These are phyloP conservation scores for Leontocebus nigricollis DNA, from an alignment of 2,797 vertebrate species.

Conservation along the genomic window DNA sequence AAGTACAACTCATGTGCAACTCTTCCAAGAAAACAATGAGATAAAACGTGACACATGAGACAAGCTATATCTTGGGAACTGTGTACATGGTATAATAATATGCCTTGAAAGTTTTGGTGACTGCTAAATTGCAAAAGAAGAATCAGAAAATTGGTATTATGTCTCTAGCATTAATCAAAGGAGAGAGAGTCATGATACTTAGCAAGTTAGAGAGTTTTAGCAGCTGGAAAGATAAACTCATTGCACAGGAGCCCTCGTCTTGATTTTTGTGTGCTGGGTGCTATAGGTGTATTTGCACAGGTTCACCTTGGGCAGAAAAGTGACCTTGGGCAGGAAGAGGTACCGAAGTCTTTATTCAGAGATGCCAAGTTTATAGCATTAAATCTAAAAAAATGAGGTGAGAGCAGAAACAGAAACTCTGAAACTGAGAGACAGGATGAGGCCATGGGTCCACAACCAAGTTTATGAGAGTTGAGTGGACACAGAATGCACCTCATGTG, in stretches of 20 bases:
- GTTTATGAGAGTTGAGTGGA: neutral
- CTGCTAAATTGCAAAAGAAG: neutral
- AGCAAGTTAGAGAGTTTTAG: conserved; percentile 22
- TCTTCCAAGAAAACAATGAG: conserved; percentile 31
- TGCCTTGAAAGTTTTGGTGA: neutral
- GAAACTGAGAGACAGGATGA: neutral
- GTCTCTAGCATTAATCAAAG: neutral
- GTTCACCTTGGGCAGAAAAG: neutral
- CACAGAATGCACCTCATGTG: neutral
- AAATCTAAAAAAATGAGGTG: neutral
- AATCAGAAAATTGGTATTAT: neutral
- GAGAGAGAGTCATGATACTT: neutral
- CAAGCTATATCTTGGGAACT: neutral
- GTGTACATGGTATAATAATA: neutral
- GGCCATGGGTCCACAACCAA: neutral
- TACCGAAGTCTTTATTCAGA: neutral
- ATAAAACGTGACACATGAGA: neutral
- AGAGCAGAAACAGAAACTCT: neutral
- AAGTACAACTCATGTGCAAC: neutral
- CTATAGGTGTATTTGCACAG: neutral
- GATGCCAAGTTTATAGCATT: neutral
- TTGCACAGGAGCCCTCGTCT: neutral
- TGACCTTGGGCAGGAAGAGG: neutral
- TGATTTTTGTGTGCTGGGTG: neutral
- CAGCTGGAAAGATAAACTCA: neutral